Evolutionary conservation across 1,140 invertebrate genomes (phyloP).

Genomic region (Drosophila carrolli): DNA sequence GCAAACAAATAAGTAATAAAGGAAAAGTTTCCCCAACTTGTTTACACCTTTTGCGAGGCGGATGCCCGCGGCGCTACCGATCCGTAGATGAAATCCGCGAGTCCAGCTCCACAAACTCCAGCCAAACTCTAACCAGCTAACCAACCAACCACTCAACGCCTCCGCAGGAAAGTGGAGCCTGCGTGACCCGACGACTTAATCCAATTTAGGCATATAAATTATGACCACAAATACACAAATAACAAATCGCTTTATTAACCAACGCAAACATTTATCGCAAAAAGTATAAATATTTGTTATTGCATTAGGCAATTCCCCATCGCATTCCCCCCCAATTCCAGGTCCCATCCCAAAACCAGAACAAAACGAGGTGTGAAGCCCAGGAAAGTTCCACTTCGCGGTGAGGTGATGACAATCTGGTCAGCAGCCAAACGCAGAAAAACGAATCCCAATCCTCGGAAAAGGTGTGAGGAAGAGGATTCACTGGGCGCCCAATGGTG

Average conservation of each 20-base stretch:
- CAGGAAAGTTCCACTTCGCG: constrained; percentile 28
- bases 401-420: constrained; percentile 67
- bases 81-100: constrained; percentile 34
- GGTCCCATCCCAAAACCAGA: neutral
- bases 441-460: constrained; percentile 1
- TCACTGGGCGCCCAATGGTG: constrained; percentile 17
- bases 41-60: constrained; percentile 43
- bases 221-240: constrained; percentile 72
- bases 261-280: constrained; percentile 83
- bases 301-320: constrained; percentile 63
- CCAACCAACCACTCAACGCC: constrained; percentile 35
- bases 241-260: constrained; percentile 83
- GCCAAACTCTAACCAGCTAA: too few relatives aligned
- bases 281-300: constrained; percentile 84
- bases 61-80: constrained; percentile 62
- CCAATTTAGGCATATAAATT: constrained; percentile 81
- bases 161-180: constrained; percentile 31
- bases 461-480: neutral
- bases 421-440: constrained; percentile 30
- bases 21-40: constrained; percentile 62
- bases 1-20: constrained; percentile 41
- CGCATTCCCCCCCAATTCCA: neutral
- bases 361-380: neutral
- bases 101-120: neutral
- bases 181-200: constrained; percentile 68